phyloP scores from a whole-genome alignment of 2,888 invertebrate species.

The Lepidocyrtinus sp. region DNA sequence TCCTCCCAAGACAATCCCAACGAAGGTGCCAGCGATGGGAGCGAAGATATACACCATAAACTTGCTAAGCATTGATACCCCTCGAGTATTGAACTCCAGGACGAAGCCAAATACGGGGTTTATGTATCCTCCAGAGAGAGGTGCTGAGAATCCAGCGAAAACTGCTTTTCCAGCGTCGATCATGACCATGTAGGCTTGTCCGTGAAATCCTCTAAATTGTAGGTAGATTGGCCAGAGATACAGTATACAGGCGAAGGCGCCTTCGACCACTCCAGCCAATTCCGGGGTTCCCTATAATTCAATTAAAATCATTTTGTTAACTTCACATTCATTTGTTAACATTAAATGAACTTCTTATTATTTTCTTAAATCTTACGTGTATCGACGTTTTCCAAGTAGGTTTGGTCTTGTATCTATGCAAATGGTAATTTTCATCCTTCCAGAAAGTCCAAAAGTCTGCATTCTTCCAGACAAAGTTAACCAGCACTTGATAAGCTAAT shows the following conservation, averaged over 20 bases:
- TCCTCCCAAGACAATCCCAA: neutral
- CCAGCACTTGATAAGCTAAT: neutral
- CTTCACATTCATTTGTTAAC: too few relatives aligned
- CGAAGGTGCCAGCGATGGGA: conserved; percentile 1
- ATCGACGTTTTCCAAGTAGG: conserved; percentile 14
- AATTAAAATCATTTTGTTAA: too few relatives aligned
- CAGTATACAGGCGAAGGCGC: neutral
- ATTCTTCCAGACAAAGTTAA: conserved; percentile 4
- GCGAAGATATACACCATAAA: conserved; percentile 15
- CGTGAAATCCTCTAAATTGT: too few relatives aligned
- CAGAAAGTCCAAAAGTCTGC: conserved; percentile 8
- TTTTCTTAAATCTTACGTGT: neutral
- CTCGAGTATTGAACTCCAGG: conserved; percentile 14
- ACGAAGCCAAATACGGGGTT: conserved; percentile 12
- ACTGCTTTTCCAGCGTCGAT: conserved; percentile 13
- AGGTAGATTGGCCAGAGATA: neutral
- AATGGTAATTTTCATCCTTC: neutral
- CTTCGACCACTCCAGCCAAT: neutral
- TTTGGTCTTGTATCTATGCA: neutral
- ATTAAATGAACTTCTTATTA: too few relatives aligned
- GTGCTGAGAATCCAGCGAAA: conserved; percentile 14
- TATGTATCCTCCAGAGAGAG: conserved; percentile 19
- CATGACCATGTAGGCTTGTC: too few relatives aligned
- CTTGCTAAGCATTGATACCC: neutral
- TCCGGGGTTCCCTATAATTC: neutral